These are phyloP conservation scores for Magallana angulata DNA, from an alignment of 1,140 invertebrate species.

Conservation along the genomic window DNA sequence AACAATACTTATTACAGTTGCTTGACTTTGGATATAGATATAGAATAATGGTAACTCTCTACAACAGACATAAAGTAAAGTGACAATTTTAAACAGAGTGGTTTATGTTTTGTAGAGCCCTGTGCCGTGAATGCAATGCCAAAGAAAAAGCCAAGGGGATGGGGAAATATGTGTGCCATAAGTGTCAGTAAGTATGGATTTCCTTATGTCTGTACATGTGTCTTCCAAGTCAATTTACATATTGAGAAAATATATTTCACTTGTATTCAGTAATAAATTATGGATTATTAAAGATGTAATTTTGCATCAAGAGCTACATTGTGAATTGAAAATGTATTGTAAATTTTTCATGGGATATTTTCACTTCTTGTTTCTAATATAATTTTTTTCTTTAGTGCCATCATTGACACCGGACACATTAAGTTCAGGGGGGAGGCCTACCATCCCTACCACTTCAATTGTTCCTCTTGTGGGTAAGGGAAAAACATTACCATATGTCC, in stretches of 20 bases:
- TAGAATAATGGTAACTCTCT: no score
- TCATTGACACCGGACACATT: conserved; percentile 97
- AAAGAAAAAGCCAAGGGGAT: conserved; percentile 95
- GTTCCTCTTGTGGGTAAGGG: conserved; percentile 89
- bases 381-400: conserved; percentile 83
- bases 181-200: conserved; percentile 90
- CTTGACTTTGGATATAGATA: no score
- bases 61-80: no score
- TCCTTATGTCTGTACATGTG: not conserved
- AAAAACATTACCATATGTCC: no score
- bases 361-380: not conserved
- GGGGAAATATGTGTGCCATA: conserved; percentile 98
- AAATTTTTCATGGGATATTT: no score
- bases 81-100: no score
- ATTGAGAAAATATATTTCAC: not conserved
- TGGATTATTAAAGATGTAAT: no score
- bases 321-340: no score
- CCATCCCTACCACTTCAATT: conserved; percentile 99
- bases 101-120: conserved; percentile 83
- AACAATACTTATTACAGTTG: no score
- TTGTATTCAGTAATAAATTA: no score
- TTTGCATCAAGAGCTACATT: no score
- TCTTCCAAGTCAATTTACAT: not conserved
- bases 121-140: conserved; percentile 98
- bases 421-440: conserved; percentile 98